phyloP scores from a whole-genome alignment of 2,888 invertebrate species.

The Epinotia ramella region DNA sequence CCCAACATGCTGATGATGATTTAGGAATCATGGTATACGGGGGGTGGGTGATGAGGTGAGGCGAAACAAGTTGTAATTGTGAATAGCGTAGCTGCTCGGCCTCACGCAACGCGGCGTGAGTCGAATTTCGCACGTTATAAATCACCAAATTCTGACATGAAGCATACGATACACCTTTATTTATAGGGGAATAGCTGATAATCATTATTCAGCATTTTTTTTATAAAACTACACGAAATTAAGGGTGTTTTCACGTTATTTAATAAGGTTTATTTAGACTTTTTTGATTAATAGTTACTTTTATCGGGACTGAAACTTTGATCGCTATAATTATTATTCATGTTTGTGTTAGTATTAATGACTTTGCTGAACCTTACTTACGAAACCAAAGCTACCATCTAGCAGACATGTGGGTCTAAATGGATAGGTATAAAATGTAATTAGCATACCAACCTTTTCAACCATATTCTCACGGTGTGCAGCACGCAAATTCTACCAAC shows the following conservation, averaged over 20 bases:
- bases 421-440: too few species aligned
- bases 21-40: too few species aligned
- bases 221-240: conserved; percentile 18
- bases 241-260: conserved; percentile 22
- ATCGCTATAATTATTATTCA: conserved; percentile 6
- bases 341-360: not conserved
- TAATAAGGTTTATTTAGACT: conserved; percentile 14
- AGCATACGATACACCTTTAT: conserved; percentile 42
- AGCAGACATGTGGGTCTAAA: not conserved
- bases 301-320: not conserved
- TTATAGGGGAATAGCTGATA: conserved; percentile 32
- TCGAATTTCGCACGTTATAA: conserved; percentile 44
- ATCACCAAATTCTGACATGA: conserved; percentile 41
- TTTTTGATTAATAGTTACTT: conserved; percentile 5
- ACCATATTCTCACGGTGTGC: too few species aligned
- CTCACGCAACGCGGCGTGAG: conserved; percentile 43
- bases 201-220: conserved; percentile 41
- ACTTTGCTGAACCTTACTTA: not conserved
- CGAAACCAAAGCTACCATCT: not conserved
- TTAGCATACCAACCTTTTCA: too few species aligned
- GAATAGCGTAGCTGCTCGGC: conserved; percentile 3
- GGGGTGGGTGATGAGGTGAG: not conserved
- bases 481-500: too few species aligned
- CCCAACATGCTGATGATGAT: too few species aligned
- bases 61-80: not conserved